Conservation (phyloP, 2,888 invertebrate genomes). For the Brachyopa scutellaris region DNA sequence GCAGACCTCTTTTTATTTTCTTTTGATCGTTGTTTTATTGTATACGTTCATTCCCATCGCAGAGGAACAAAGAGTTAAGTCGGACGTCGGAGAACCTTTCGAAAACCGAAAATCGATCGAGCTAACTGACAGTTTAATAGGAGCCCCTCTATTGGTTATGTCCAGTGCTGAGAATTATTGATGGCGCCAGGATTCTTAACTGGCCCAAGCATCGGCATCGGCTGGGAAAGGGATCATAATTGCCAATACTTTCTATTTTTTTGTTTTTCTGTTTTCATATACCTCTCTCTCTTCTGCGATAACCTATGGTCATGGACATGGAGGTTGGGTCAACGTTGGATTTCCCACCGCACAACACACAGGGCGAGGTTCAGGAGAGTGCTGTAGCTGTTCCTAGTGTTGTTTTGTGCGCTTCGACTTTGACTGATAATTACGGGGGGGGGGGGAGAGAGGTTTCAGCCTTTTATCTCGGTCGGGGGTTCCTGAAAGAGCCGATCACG, state of each 20-base stretch:
- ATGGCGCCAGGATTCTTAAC: conserved; percentile 71
- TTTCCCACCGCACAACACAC: conserved; percentile 27
- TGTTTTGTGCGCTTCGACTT: conserved; percentile 42
- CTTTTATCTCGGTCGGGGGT: conserved; percentile 14
- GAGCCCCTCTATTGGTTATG: conserved; percentile 59
- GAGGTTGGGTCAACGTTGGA: conserved; percentile 48
- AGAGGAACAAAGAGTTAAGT: conserved; percentile 45
- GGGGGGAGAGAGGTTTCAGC: neutral
- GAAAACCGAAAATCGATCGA: conserved; percentile 65
- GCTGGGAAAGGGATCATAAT: conserved; percentile 70
- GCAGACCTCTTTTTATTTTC: conserved; percentile 11
- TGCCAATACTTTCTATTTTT: conserved; percentile 66
- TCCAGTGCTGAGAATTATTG: conserved; percentile 61
- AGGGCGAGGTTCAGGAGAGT: conserved; percentile 7
- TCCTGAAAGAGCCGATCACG: conserved; percentile 1
- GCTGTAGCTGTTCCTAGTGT: neutral
- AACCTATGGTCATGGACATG: conserved; percentile 32
- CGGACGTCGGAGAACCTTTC: conserved; percentile 48
- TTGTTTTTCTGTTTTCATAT: conserved; percentile 13
- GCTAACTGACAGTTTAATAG: conserved; percentile 71
- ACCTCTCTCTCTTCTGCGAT: conserved; percentile 7
- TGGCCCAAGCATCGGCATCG: conserved; percentile 41
- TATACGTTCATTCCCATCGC: conserved; percentile 22
- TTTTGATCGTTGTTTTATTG: neutral
- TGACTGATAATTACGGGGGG: conserved; percentile 54